These are phyloP conservation scores for Neuroterus valhalla DNA, from an alignment of 1,140 invertebrate species.

Conservation along the genomic window DNA sequence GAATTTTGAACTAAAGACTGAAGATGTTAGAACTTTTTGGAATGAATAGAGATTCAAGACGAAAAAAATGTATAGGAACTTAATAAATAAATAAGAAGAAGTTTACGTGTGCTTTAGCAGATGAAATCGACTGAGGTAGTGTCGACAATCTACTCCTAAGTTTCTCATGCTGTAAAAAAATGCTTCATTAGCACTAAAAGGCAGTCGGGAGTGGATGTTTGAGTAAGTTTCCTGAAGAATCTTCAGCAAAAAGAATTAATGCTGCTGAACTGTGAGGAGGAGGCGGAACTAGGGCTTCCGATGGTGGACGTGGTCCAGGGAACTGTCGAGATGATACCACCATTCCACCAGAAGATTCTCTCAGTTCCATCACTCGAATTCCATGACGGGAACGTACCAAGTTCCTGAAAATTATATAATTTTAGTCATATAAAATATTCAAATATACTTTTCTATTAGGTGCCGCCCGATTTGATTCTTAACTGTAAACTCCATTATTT, in stretches of 20 bases:
- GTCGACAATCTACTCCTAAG: background rate
- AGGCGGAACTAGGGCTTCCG: conserved; percentile 66
- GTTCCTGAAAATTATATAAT: conserved; percentile 61
- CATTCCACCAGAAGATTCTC: conserved; percentile 70
- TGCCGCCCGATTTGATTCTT: no score
- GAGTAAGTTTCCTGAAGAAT: conserved; percentile 71
- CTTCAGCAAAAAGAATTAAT: conserved; percentile 70
- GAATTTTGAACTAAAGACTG: no score
- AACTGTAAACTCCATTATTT: no score
- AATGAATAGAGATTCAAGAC: no score
- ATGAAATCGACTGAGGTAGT: conserved; percentile 22
- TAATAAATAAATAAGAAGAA: no score
- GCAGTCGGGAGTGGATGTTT: conserved; percentile 71
- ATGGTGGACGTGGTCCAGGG: conserved; percentile 65
- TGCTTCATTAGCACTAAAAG: conserved; percentile 55
- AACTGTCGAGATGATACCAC: conserved; percentile 70
- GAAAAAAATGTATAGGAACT: no score
- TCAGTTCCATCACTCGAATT: conserved; percentile 78
- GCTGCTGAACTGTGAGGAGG: conserved; percentile 62
- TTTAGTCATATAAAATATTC: background rate
- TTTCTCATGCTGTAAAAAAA: conserved; percentile 13
- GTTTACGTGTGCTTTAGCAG: background rate
- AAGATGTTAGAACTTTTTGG: no score
- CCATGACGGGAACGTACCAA: conserved; percentile 76
- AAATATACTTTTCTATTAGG: no score